Evolutionary conservation across 2,888 invertebrate genomes (phyloP).

Genomic region (Melipona bicolor): DNA sequence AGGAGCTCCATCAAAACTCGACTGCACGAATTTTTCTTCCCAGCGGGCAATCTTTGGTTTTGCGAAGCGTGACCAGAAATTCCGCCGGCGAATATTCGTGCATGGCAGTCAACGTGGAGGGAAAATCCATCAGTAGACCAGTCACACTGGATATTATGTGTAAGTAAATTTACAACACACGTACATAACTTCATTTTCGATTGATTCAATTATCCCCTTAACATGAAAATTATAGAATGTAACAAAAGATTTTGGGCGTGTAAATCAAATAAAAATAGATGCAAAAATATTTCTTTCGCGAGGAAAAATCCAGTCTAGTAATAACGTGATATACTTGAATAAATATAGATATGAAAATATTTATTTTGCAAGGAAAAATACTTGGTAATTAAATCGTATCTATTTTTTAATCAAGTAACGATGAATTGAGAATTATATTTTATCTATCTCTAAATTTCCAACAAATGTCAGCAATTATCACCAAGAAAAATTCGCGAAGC

Average conservation of each 20-base stretch:
- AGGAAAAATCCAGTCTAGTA: not conserved
- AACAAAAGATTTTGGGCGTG: too few species aligned
- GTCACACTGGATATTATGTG: slow-evolving; percentile 80
- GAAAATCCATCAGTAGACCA: slow-evolving; percentile 87
- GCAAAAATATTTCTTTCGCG: too few species aligned
- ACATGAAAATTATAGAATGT: not conserved
- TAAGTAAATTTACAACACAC: slow-evolving; percentile 63
- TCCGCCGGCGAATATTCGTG: slow-evolving; percentile 96
- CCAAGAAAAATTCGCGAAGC: too few species aligned
- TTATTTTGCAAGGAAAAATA: not conserved
- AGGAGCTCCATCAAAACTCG: slow-evolving; percentile 93
- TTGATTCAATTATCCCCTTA: not conserved
- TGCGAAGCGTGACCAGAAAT: slow-evolving; percentile 92
- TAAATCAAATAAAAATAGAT: too few species aligned
- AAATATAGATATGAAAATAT: too few species aligned
- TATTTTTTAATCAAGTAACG: too few species aligned
- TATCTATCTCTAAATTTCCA: not conserved
- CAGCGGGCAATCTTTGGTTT: slow-evolving; percentile 91
- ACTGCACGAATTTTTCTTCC: slow-evolving; percentile 93
- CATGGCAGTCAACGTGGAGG: slow-evolving; percentile 93
- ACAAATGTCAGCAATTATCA: too few species aligned
- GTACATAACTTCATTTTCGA: too few species aligned
- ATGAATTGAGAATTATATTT: not conserved
- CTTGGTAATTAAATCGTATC: not conserved
- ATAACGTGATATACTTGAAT: not conserved